Percentiles rank a stretch among this genome's conserved stretches.
These are phyloP conservation scores for Strix uralensis DNA, from an alignment of 2,113 vertebrate genomes.

Conservation along the genomic window DNA sequence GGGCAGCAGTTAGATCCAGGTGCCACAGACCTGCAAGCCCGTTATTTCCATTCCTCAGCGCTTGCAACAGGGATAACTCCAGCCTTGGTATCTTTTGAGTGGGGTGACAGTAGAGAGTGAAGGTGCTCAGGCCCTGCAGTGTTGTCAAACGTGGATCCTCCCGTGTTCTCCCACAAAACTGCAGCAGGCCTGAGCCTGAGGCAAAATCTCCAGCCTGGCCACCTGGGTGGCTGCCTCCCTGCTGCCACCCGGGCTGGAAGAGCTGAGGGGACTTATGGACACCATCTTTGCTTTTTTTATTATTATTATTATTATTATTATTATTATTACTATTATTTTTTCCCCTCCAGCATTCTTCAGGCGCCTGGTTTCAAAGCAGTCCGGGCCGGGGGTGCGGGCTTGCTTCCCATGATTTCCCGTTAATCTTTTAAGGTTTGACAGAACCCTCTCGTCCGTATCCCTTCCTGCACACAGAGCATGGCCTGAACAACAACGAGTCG, in stretches of 20 bases:
- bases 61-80: not conserved
- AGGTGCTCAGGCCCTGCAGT: not conserved
- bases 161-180: not conserved
- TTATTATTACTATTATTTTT: not conserved
- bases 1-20: not conserved
- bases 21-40: not conserved
- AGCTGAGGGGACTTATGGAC: not conserved
- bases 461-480: accelerated
- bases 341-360: not conserved
- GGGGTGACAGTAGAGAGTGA: not conserved
- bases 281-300: not conserved
- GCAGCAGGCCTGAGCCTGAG: accelerated
- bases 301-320: not conserved
- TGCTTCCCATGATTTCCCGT: not conserved
- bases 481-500: not conserved
- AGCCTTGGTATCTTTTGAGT: not conserved
- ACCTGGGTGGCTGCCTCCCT: too few relatives aligned
- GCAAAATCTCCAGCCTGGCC: not conserved
- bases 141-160: not conserved
- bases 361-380: not conserved
- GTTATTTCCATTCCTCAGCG: accelerated
- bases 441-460: not conserved
- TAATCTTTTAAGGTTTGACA: not conserved
- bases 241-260: not conserved
- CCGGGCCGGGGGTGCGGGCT: not conserved